These are phyloP conservation scores for Lepidurus packardi DNA, from an alignment of 1,140 invertebrate species.

Conservation along the genomic window DNA sequence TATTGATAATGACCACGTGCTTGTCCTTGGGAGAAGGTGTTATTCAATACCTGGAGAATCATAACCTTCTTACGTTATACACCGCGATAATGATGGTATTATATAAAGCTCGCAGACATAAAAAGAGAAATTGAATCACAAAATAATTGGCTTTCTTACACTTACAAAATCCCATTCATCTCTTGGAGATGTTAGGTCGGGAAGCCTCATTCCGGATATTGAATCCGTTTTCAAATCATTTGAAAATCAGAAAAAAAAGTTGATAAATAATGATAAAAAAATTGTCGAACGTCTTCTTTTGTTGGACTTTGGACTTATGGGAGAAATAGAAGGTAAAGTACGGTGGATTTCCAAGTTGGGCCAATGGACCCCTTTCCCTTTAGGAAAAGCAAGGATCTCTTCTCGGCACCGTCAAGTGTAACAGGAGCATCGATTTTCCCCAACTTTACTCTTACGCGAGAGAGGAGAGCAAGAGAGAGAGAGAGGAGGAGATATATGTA, in stretches of 20 bases:
- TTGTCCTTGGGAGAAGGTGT: no score
- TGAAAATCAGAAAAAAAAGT: neutral
- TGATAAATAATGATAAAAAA: neutral
- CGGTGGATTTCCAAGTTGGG: neutral
- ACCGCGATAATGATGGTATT: no score
- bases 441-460: neutral
- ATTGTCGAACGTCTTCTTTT: no score
- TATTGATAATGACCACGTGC: no score
- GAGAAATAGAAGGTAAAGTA: neutral
- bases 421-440: slow-evolving; percentile 10
- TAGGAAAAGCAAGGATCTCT: neutral
- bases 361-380: neutral
- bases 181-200: neutral
- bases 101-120: no score
- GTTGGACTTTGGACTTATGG: neutral
- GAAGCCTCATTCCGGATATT: slow-evolving; percentile 1
- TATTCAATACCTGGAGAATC: no score
- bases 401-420: slow-evolving; percentile 2
- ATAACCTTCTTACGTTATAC: no score
- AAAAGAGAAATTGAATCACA: no score
- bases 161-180: neutral
- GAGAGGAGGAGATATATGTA: neutral
- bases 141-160: no score
- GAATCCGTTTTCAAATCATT: neutral
- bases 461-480: neutral